Base-by-base conservation (phyloP, 2,888 invertebrate species). In the Aspidiotus rigidus region DNA sequence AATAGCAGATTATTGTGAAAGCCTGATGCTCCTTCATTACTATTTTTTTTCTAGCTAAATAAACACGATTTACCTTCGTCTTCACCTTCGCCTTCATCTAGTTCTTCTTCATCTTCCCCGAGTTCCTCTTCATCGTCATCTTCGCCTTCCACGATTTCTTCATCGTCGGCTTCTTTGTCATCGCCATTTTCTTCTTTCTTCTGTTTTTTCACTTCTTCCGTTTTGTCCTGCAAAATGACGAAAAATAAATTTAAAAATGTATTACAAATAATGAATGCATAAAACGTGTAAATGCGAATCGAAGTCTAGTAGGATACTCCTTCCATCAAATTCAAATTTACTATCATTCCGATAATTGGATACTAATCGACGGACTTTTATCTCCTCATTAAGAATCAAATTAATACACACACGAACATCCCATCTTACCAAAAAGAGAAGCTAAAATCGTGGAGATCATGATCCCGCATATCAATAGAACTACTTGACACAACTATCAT, bases 71-170 rank as follows among this genome's bases (percentile, higher is more conserved):
- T 62, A 70, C 70, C 70, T 70, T 70, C 70, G 2, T 55, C 64
- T 59, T 70, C 69, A 57, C 55, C 69, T 42, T 69, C 69, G 44
- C 69, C 69, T 62, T 69, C 69, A 16, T 69, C 69, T 69, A 69
- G 62, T 61, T 69, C 69, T 62, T 69, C 80, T 78, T 84, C 85
- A 75, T 83, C 81, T 73, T 81, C 82, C 44, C 80, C 85, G 77
- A 86, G 81, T 77, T 86, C 86, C 74, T 85, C 86, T n/a, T 85
- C 86, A 67, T 84, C 85, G 17, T 80, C 84, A 72, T 83, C 80
- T 72, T 82, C 86, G 59, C 84, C 86, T 9, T 83, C 86, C 59
- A 85, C 86, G 62, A 83, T 84, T 71, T 84, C 83, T 71, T 82
- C 84, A n/a, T 83, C 83, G 74, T 84, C 83, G 16, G 79, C 84